Percentiles rank a stretch among this genome's conserved stretches.
phyloP scores from a whole-genome alignment of 1,140 invertebrate species.

The Procambarus virginalis region DNA sequence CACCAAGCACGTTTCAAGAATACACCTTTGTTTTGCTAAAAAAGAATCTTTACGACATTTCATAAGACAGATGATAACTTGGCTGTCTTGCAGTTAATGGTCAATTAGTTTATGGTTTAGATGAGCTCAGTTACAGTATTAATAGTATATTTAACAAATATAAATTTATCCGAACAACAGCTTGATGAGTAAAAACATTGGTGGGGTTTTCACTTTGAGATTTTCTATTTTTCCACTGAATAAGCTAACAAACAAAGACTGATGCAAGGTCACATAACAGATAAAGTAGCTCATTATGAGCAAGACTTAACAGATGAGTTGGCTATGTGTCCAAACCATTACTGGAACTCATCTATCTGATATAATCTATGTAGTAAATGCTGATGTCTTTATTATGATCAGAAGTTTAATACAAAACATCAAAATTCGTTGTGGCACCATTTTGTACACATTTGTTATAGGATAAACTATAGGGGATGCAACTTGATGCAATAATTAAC shows the following conservation, averaged over 20 bases:
- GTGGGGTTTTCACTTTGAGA: neutral
- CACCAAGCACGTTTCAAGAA: slow-evolving; percentile 45
- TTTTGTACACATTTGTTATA: slow-evolving; percentile 61
- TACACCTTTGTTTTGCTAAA: slow-evolving; percentile 22
- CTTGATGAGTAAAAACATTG: neutral
- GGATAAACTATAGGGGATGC: slow-evolving; percentile 7
- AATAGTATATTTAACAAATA: neutral
- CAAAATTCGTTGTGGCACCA: slow-evolving; percentile 50
- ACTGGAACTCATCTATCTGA: slow-evolving; percentile 3
- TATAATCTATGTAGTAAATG: slow-evolving; percentile 7
- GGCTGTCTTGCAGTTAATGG: slow-evolving; percentile 31
- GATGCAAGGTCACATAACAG: neutral
- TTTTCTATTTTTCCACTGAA: neutral
- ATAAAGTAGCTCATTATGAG: neutral
- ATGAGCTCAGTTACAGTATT: slow-evolving; percentile 14
- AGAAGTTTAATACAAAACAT: slow-evolving; percentile 35
- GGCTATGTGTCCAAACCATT: slow-evolving; percentile 6
- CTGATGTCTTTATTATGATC: slow-evolving; percentile 26
- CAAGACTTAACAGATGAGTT: neutral
- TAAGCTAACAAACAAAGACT: neutral
- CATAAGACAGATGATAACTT: slow-evolving; percentile 31
- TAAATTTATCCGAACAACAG: neutral
- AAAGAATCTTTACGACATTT: slow-evolving; percentile 40
- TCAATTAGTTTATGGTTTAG: slow-evolving; percentile 25
- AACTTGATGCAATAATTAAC: neutral